Percentiles rank a stretch among this genome's conserved stretches.
These are phyloP conservation scores for Diplodus sargus DNA, from an alignment of 2,797 vertebrate species.

Conservation along the genomic window DNA sequence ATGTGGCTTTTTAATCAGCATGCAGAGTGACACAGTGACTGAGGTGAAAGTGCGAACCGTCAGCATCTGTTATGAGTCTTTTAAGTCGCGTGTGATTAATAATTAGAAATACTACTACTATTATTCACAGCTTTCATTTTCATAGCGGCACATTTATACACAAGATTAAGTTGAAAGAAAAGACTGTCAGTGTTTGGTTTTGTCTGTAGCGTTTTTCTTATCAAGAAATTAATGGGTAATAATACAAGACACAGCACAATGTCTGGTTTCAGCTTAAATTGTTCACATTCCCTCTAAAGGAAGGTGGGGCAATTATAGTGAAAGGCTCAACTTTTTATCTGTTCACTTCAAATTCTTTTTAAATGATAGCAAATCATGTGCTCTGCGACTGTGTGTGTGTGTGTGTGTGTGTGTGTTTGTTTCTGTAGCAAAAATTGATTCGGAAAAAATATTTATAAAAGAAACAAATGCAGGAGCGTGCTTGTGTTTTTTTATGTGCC, in stretches of 20 bases:
- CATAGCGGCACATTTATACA: neutral
- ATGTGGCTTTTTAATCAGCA: conserved; percentile 20
- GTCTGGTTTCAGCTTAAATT: conserved; percentile 1
- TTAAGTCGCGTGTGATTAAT: neutral
- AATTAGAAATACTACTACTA: neutral
- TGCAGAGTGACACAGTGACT: conserved; percentile 10
- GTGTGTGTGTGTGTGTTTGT: neutral
- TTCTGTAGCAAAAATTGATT: neutral
- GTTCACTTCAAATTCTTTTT: neutral
- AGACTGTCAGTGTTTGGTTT: neutral
- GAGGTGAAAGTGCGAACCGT: conserved; percentile 23
- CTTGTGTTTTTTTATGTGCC: conserved; percentile 22
- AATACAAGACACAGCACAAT: neutral
- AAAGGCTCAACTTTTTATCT: neutral
- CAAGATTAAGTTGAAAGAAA: neutral
- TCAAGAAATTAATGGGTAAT: neutral
- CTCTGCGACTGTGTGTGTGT: neutral
- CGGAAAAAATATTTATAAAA: conserved; percentile 17
- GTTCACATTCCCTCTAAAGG: neutral
- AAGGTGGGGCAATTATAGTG: neutral
- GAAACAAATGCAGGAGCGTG: conserved; percentile 25
- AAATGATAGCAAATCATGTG: conserved; percentile 10
- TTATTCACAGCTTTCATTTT: neutral
- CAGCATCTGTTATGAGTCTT: neutral
- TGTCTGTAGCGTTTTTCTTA: neutral